Evolutionary conservation across 2,888 invertebrate species (phyloP).

Genomic region (Sinopyrophorus schimmeli): DNA sequence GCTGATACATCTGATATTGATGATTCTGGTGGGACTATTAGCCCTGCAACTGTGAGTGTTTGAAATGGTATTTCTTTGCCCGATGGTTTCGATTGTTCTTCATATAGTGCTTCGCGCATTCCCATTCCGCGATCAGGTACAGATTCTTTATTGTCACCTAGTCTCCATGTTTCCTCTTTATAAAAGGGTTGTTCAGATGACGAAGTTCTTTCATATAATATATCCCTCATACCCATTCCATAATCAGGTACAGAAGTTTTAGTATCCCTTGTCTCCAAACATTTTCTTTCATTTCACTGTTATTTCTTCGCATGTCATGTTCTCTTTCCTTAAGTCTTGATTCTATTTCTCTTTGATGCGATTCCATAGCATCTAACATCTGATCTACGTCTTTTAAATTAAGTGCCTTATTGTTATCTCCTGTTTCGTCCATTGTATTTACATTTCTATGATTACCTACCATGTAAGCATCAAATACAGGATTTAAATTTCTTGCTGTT

Average conservation of each 20-base stretch:
- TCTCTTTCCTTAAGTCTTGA: slow-evolving; percentile 32
- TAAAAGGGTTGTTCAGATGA: slow-evolving; percentile 15
- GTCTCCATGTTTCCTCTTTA: slow-evolving; percentile 40
- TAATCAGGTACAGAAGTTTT: slow-evolving; percentile 51
- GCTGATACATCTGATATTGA: slow-evolving; percentile 11
- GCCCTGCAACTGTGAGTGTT: neutral
- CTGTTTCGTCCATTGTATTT: slow-evolving; percentile 11
- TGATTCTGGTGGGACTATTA: slow-evolving; percentile 1
- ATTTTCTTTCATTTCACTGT: slow-evolving; percentile 16
- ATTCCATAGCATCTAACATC: slow-evolving; percentile 54
- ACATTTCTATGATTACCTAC: slow-evolving; percentile 36
- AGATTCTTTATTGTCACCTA: slow-evolving; percentile 49
- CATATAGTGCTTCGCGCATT: slow-evolving; percentile 21
- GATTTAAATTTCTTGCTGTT: slow-evolving; percentile 43
- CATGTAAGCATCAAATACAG: slow-evolving; percentile 34
- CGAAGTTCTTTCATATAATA: slow-evolving; percentile 17
- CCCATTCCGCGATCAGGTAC: slow-evolving; percentile 50
- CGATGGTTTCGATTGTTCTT: too few species aligned
- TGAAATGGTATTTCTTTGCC: too few species aligned
- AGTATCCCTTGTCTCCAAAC: slow-evolving; percentile 42
- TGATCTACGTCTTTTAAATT: slow-evolving; percentile 51
- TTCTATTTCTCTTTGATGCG: slow-evolving; percentile 50
- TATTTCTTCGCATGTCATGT: slow-evolving; percentile 6
- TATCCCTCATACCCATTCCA: slow-evolving; percentile 36
- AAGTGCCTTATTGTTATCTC: slow-evolving; percentile 22